Base-by-base conservation (phyloP, 2,888 invertebrate genomes). In the Cryptocephalus moraei region DNA sequence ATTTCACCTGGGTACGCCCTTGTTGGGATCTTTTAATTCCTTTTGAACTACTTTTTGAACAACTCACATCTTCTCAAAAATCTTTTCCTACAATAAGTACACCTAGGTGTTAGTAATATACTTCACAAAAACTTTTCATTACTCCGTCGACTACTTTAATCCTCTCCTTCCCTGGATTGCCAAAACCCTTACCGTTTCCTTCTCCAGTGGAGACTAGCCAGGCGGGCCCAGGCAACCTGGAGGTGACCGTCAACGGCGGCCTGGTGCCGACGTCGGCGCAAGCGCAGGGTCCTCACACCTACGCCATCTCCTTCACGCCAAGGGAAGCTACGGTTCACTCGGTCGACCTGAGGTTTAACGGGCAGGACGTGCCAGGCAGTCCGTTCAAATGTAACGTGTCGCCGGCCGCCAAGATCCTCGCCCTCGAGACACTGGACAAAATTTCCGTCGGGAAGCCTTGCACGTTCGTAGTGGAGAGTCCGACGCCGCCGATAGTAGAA, bases 181-280 rank as follows among this genome's bases (percentile, higher is more conserved):
- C n/a, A n/a, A n/a, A n/a, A n/a, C n/a, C n/a, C n/a, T n/a, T n/a
- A n/a, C n/a, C n/a, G n/a, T n/a, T n/a, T n/a, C n/a, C n/a, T 34
- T 9, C 46, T 43, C 12, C 14, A 90, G 93, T 99, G 67, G 97
- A 99, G 72, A 97, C 97, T 10, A 91, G 93, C 65, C 91, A 94
- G 70, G 97, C 97, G 4, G 99, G 97, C 12, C 94, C 97, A 0
- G 99, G 99, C 14, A 97, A 99, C 71, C 75, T 99, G 39, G 97
- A 99, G 71, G 97, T 99, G 49, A 94, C 95, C 0, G 96, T 99
- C 32, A 97, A 99, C 65, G 94, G 95, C 8, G 97, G 97, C 0
- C 81, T 93, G 51, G 95, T 97, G 33, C 94, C 96, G 0, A 95
- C 95, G 0, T 92, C 92, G 22, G 95, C 95, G 9, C 93, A 95